Base-by-base conservation (phyloP, 2,113 vertebrate genomes). In the Anhinga rufa region DNA sequence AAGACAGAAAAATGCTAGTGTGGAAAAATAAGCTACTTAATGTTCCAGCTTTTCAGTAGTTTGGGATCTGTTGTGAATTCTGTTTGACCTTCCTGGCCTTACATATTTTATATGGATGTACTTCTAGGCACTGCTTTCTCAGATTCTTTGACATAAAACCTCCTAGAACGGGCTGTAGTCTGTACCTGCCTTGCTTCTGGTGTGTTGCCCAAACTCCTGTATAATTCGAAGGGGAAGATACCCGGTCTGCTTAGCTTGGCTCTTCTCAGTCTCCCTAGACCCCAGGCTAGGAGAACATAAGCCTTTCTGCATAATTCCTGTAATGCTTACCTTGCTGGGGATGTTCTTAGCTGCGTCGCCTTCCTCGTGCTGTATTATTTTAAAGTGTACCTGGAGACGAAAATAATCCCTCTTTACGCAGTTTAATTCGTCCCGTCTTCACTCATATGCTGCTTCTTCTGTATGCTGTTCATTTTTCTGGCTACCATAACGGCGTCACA, bases 81-180 rank as follows among this genome's bases (percentile, higher is more conserved):
- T 49, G 28, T 21, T 24, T 42, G 58, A 13, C 28, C 20, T 68
- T 24, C 24, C 40, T 46, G 38, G 4, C 57, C n/a, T 52, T 21
- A 9, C 2, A 0, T 16, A 2, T 17, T 64, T 29, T 32, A 11
- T 28, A 9, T 7, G 17, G 19, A 3, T 5, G 3, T 55, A 25
- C 10, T 2, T 52, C 26, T 14, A 10, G 61, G 62, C 15, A 4
- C 38, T 11, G n/a, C 32, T 64, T 57, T 78, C 69, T 57, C 24
- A 8, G 36, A 4, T 4, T 11, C 60, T 88, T 58, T n/a, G 38
- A 8, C 10, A 6, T 40, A 32, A 62, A 24, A 11, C 6, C 28
- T 55, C 16, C 28, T 14, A 4, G 42, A 25, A 25, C 58, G 17
- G 69, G 9, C 34, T 25, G 12, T 13, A 16, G 44, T 15, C 66